Conservation (phyloP, 1,140 invertebrate species). For the Ceratina calcarata region DNA sequence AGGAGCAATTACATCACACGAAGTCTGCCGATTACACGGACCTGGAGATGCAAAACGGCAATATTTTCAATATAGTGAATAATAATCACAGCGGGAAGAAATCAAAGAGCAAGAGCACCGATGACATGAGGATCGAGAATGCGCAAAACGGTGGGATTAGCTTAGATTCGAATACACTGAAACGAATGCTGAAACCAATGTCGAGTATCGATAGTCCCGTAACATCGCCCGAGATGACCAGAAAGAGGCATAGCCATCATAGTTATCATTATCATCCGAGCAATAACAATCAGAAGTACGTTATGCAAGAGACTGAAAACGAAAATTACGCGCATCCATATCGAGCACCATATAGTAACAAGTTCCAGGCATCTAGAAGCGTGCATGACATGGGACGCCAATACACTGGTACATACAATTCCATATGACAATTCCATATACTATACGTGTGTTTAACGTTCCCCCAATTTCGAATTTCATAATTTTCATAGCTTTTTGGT, state of each 20-base stretch:
- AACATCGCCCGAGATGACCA: constrained; percentile 92
- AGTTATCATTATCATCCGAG: constrained; percentile 81
- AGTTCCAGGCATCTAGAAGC: constrained; percentile 80
- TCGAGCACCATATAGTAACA: constrained; percentile 78
- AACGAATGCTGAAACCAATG: constrained; percentile 96
- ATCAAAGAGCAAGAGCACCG: constrained; percentile 92
- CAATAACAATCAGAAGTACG: constrained; percentile 80
- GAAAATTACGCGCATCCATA: constrained; percentile 77
- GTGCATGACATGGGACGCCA: constrained; percentile 77
- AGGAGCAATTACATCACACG: constrained; percentile 85
- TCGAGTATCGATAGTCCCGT: constrained; percentile 92
- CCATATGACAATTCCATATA: constrained; percentile 4
- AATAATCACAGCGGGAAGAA: constrained; percentile 85
- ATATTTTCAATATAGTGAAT: constrained; percentile 85
- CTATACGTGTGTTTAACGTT: no score
- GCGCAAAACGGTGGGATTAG: constrained; percentile 81
- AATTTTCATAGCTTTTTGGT: no score
- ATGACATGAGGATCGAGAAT: constrained; percentile 88
- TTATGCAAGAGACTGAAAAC: constrained; percentile 76
- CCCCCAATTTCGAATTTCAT: neutral
- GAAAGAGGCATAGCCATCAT: constrained; percentile 84
- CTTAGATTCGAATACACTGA: constrained; percentile 92
- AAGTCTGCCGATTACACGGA: constrained; percentile 90
- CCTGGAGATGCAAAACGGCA: constrained; percentile 84
- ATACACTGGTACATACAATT: constrained; percentile 69